Conservation (phyloP, 2,113 vertebrate genomes). For the Actenoides hombroni region DNA sequence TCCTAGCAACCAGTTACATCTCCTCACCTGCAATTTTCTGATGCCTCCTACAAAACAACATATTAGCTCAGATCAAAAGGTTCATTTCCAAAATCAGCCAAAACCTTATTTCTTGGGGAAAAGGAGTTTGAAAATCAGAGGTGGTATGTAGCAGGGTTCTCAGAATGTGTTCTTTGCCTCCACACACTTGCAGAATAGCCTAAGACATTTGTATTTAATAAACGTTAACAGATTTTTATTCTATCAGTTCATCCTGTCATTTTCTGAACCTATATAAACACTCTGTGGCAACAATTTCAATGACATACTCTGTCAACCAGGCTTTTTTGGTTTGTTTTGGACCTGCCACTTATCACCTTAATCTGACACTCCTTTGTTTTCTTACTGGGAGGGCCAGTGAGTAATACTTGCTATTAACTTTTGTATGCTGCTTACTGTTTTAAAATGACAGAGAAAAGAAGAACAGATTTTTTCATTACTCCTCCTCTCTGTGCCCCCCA, state of each 20-base stretch:
- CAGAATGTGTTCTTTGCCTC: neutral
- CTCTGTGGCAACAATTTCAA: neutral
- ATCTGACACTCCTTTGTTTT: conserved; percentile 61
- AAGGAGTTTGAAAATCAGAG: neutral
- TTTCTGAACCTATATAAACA: conserved; percentile 15
- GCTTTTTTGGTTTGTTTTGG: conserved; percentile 50
- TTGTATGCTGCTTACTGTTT: neutral
- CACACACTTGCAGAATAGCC: neutral
- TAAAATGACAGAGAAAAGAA: neutral
- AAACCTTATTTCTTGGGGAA: neutral
- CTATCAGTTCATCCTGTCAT: neutral
- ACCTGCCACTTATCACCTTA: conserved; percentile 15
- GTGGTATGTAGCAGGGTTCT: neutral
- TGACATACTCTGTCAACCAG: conserved; percentile 1
- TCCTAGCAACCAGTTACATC: neutral
- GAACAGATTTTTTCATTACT: neutral
- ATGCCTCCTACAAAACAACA: neutral
- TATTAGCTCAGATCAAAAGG: neutral
- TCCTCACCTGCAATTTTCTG: neutral
- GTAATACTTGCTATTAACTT: conserved; percentile 6
- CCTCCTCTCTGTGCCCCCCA: neutral
- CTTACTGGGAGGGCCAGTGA: conserved; percentile 44
- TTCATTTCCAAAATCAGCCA: neutral
- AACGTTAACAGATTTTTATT: neutral
- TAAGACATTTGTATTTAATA: neutral